Percentiles rank a stretch among this genome's conserved stretches.
Evolutionary conservation across 2,113 vertebrate species (phyloP).

Genomic region (Macroglossus sobrinus): DNA sequence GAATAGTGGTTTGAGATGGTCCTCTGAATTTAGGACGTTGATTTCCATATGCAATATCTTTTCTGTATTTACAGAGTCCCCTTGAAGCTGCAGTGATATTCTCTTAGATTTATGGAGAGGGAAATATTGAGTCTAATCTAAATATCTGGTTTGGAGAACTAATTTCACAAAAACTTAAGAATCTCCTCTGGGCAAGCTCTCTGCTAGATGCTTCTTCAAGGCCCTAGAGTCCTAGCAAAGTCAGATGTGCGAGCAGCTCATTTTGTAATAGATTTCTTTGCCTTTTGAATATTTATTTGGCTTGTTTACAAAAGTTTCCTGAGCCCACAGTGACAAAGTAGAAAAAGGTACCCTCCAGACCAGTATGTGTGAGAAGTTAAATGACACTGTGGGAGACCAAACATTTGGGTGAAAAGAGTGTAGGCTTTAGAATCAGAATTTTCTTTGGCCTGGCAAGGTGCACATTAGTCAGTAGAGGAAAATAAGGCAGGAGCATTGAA

Average conservation of each 20-base stretch:
- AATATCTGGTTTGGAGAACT: neutral
- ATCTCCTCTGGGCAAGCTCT: neutral
- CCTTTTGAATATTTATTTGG: slow-evolving; percentile 32
- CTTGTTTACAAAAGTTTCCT: slow-evolving; percentile 32
- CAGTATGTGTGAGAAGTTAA: neutral
- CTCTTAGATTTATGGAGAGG: neutral
- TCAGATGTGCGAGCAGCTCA: neutral
- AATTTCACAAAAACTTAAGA: neutral
- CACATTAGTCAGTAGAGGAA: neutral
- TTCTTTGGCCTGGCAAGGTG: neutral
- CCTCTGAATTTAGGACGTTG: neutral
- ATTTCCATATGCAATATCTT: neutral
- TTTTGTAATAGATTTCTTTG: slow-evolving; percentile 18
- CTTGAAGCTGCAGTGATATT: neutral
- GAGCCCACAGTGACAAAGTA: neutral
- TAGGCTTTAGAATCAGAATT: neutral
- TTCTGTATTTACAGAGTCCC: neutral
- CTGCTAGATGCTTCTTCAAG: neutral
- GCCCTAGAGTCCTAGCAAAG: neutral
- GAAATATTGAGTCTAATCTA: neutral
- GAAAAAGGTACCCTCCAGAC: neutral
- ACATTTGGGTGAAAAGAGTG: neutral
- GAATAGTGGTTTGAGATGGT: neutral
- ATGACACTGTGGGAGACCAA: neutral
- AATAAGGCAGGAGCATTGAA: neutral